These are phyloP conservation scores for Ypsolopha scabrella DNA, from an alignment of 2,888 invertebrate genomes.

Conservation along the genomic window DNA sequence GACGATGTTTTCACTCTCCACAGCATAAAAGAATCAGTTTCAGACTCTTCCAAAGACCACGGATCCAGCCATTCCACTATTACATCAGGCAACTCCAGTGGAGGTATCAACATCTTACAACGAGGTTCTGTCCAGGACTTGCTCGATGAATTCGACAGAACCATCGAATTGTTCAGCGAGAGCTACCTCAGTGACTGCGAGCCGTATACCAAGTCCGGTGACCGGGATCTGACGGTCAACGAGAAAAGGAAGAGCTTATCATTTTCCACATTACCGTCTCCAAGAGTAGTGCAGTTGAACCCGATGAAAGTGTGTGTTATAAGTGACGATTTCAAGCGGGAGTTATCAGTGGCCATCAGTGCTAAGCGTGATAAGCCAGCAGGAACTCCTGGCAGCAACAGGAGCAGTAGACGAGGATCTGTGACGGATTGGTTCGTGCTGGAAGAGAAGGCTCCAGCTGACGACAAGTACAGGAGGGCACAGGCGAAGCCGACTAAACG, in stretches of 20 bases:
- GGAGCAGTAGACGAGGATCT: conserved; percentile 40
- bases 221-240: conserved; percentile 19
- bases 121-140: conserved; percentile 47
- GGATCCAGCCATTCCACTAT: conserved; percentile 43
- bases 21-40: conserved; percentile 38
- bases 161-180: conserved; percentile 57
- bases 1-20: conserved; percentile 39
- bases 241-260: conserved; percentile 52
- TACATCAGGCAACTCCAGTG: conserved; percentile 40
- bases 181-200: conserved; percentile 57
- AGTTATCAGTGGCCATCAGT: conserved; percentile 37
- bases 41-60: conserved; percentile 37
- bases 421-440: conserved; percentile 62
- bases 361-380: conserved; percentile 30
- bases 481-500: conserved; percentile 47
- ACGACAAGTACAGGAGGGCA: conserved; percentile 41
- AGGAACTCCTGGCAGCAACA: conserved; percentile 16
- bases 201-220: conserved; percentile 41
- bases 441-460: conserved; percentile 31
- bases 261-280: conserved; percentile 44
- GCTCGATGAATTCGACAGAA: conserved; percentile 48
- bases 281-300: conserved; percentile 46
- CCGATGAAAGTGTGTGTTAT: conserved; percentile 34
- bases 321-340: conserved; percentile 51
- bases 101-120: conserved; percentile 37